Base-by-base conservation (phyloP, 2,797 vertebrate species). In the Sparus aurata region DNA sequence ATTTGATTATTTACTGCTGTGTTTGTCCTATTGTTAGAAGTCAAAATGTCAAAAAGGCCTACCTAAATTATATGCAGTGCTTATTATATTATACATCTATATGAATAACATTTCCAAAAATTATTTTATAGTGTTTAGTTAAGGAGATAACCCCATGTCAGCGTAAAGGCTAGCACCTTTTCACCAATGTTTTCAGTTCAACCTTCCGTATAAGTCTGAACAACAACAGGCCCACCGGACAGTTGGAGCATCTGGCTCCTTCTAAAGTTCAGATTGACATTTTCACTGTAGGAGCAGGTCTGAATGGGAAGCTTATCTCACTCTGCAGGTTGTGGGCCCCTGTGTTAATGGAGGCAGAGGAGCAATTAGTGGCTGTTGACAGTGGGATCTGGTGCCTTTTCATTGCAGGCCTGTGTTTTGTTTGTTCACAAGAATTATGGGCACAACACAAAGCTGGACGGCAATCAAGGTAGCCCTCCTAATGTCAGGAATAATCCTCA, bases 261-360 rank as follows among this genome's bases (percentile, higher is more conserved):
- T 64, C 60, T 69, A 52, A 66, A 69, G 55, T 57, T 57, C 49
- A 52, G 49, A 69, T 18, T 83, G 73, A 84, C 75, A 83, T 82
- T 84, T 83, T 82, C 5, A 80, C 69, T 65, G 54, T 52, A 17
- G 47, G 20, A 62, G 34, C 61, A 22, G 30, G 25, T 85, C 50
- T 84, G 78, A 90, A 83, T 79, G 84, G 69, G 73, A 80, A 66
- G 79, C 93, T 95, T 96, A 96, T 96, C 96, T 95, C 82, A 17
- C 49, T 46, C 70, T 84, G 88, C 94, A 95, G 93, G 79, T 75
- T 90, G 85, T 87, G 67, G 77, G 63, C 63, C 61, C 53, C 62
- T 75, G 72, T 79, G 68, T 82, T 67, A 83, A 83, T 80, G 12
- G 67, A 86, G 70, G 74, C 53, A 80, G 64, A 73, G 49, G 54